A percentile compares a stretch with the other conserved stretches of the same genome.
Evolutionary conservation across 1,140 invertebrate species (phyloP).

Genomic region (Propsilocerus akamusi): DNA sequence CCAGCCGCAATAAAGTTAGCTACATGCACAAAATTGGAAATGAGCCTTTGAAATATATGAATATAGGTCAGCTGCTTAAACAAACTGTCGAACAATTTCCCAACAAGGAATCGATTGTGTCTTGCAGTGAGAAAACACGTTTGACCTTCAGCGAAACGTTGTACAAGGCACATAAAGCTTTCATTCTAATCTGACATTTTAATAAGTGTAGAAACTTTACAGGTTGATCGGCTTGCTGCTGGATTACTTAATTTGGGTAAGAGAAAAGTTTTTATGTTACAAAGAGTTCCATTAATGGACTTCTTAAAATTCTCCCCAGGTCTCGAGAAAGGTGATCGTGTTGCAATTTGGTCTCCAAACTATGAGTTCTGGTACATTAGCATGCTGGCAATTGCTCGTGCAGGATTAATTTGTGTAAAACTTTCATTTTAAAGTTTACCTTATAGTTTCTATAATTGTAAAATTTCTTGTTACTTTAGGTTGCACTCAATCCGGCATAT

Average conservation of each 20-base stretch:
- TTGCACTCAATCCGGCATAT: conserved; percentile 73
- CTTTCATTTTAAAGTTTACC: conserved; percentile 2
- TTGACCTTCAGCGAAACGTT: conserved; percentile 43
- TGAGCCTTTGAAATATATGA: conserved; percentile 33
- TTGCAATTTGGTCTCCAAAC: conserved; percentile 85
- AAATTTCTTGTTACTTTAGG: too few relatives aligned
- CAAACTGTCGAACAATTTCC: conserved; percentile 32
- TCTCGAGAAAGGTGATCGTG: conserved; percentile 55
- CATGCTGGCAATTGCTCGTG: conserved; percentile 56
- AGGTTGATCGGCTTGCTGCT: conserved; percentile 65
- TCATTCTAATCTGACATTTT: not conserved
- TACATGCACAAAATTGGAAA: conserved; percentile 27
- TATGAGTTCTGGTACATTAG: conserved; percentile 61
- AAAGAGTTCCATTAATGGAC: too few relatives aligned
- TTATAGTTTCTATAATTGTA: not conserved
- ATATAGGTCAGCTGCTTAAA: conserved; percentile 40
- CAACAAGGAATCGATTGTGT: conserved; percentile 35
- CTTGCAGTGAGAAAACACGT: conserved; percentile 34
- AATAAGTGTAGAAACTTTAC: not conserved
- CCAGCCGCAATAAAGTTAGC: too few relatives aligned
- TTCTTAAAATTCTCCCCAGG: too few relatives aligned
- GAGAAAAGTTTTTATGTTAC: too few relatives aligned
- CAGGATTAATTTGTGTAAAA: conserved; percentile 59
- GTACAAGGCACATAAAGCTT: conserved; percentile 27
- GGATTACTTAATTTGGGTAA: conserved; percentile 52